Percentiles rank a stretch among this genome's conserved stretches.
Conservation (phyloP, 2,113 vertebrate species). For the Otocyon megalotis region DNA sequence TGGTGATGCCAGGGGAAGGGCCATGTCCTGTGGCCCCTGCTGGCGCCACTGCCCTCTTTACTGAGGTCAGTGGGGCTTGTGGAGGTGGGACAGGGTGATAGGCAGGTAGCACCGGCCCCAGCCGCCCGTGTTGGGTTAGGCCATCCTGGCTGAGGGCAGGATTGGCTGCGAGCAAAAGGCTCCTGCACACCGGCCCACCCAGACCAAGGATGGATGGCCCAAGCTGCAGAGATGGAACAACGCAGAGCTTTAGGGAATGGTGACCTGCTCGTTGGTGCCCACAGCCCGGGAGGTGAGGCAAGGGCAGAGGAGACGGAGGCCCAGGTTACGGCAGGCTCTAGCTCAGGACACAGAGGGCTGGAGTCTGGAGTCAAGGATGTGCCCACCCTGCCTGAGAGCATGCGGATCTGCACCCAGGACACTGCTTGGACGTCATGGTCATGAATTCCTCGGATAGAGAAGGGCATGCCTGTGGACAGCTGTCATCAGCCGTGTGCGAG, state of each 20-base stretch:
- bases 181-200: rapidly evolving
- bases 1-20: rapidly evolving
- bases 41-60: neutral
- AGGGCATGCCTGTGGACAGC: neutral
- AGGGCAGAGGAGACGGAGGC: neutral
- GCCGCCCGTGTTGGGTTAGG: neutral
- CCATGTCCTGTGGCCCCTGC: too few species aligned
- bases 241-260: neutral
- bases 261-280: too few species aligned
- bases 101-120: neutral
- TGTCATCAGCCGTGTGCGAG: neutral
- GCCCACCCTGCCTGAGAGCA: neutral
- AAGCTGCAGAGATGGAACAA: neutral
- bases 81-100: neutral
- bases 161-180: neutral
- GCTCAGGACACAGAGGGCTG: neutral
- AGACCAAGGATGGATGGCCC: neutral
- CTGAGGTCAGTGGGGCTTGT: neutral
- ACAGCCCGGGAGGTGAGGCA: neutral
- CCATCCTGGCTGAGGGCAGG: rapidly evolving
- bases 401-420: neutral
- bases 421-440: neutral
- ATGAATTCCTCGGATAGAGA: neutral
- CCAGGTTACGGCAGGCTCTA: neutral
- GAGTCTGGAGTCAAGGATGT: neutral